Percentiles rank a stretch among this genome's conserved stretches.
phyloP scores from a whole-genome alignment of 2,113 vertebrate genomes.

The Bambusicola thoracicus region DNA sequence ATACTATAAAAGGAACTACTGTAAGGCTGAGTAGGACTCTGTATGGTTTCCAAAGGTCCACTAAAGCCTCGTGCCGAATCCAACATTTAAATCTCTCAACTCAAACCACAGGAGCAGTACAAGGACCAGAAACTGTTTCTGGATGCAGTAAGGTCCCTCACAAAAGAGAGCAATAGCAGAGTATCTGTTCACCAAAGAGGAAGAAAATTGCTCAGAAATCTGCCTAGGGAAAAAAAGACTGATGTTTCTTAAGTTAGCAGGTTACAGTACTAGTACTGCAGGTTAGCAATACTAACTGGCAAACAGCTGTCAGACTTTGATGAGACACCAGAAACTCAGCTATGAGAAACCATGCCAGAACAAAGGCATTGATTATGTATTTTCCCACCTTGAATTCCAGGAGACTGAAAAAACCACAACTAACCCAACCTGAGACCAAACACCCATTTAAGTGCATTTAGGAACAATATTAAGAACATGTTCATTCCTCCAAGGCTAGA shows the following conservation, averaged over 20 bases:
- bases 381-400: neutral
- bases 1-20: neutral
- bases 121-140: neutral
- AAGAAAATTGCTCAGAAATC: neutral
- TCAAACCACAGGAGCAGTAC: neutral
- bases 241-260: neutral
- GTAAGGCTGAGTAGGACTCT: neutral
- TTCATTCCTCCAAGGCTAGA: neutral
- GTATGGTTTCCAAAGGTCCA: neutral
- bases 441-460: neutral
- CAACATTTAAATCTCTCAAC: neutral
- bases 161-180: neutral
- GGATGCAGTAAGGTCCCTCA: neutral
- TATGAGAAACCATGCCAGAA: neutral
- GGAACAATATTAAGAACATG: neutral
- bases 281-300: neutral
- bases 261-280: too few species aligned
- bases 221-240: neutral
- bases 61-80: accelerated
- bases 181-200: neutral
- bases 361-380: neutral
- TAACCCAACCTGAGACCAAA: neutral
- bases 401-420: neutral
- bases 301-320: neutral
- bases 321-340: neutral